Percentiles rank a stretch among this genome's conserved stretches.
phyloP scores from a whole-genome alignment of 1,140 invertebrate genomes.

The Aphaenogaster rudis region DNA sequence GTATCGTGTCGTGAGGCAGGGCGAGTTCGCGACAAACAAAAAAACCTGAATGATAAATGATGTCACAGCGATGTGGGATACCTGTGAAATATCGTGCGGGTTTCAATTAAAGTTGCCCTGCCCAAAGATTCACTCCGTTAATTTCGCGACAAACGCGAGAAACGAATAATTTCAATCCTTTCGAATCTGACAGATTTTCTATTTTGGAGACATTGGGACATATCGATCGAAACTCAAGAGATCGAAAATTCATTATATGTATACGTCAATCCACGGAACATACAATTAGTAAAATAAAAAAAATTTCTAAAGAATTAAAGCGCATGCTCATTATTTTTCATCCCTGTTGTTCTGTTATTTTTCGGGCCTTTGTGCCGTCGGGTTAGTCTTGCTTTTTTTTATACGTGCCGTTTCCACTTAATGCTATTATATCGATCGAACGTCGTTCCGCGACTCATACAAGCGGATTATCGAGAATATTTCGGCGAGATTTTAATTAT shows the following conservation, averaged over 20 bases:
- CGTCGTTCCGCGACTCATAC: background rate
- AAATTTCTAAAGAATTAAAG: background rate
- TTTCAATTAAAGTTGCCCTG: slow-evolving; percentile 7
- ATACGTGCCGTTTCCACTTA: background rate
- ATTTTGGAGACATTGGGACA: background rate
- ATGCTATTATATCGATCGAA: slow-evolving; percentile 25
- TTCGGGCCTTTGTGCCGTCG: background rate
- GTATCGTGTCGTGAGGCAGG: background rate
- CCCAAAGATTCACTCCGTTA: background rate
- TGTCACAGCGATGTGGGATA: background rate
- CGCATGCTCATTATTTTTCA: background rate
- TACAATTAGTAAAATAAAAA: too few species aligned
- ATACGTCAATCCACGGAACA: background rate
- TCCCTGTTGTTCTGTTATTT: background rate
- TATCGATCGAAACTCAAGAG: background rate
- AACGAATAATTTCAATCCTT: background rate
- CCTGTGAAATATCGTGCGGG: background rate
- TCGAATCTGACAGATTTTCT: background rate
- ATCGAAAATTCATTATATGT: slow-evolving; percentile 27
- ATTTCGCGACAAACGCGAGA: background rate
- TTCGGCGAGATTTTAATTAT: slow-evolving; percentile 48
- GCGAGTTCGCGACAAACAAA: background rate
- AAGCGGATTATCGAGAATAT: background rate
- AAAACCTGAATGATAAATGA: background rate
- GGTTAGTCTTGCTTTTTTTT: too few species aligned